Base-by-base conservation (phyloP, 2,797 vertebrate species). In the Enteromius anoplus region DNA sequence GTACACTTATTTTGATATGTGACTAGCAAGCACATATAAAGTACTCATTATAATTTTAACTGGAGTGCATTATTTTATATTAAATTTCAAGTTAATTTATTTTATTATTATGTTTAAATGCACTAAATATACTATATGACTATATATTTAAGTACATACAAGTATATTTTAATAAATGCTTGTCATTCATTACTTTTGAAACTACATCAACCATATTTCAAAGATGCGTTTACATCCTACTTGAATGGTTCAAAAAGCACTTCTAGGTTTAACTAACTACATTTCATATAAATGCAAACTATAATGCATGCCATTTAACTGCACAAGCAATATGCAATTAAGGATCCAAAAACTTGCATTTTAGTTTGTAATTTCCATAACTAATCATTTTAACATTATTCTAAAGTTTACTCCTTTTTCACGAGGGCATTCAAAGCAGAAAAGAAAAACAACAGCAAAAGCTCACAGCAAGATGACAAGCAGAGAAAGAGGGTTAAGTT, bases 401-500 rank as follows among this genome's bases (percentile, higher is more conserved):
- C 21, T 37, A 9, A 49, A 65, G 42, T 23, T 26, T 49, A 65
- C 42, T 78, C 32, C 60, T 65, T 65, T 65, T 78, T n/a, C 42
- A 49, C 42, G 32, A 47, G 4, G 26, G 9, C 58, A 49, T 17
- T 9, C 0, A 65, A 75, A 14, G 37, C 45, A 75, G 77, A 58
- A 69, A 8, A 4, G 21, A 29, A 1, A 66, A 26, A 53, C 4
- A 19, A 17, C 17, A 49, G 26, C 17, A 14, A 45, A 62, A 64
- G 58, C 45, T 53, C 73, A 53, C 45, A 70, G 42, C 26, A 72
- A 11, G 69, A 7, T 34, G 12, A 77, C 64, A 66, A 58, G 78
- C 37, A 69, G 37, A 53, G 26, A 55, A 68, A 80, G 15, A 76
- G 3, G 14, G 47, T 15, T 40, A 58, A 69, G 55, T 10, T 3